A percentile compares a stretch with the other conserved stretches of the same genome.
Conservation (phyloP, 2,113 vertebrate species). For the Cheilinus undulatus region DNA sequence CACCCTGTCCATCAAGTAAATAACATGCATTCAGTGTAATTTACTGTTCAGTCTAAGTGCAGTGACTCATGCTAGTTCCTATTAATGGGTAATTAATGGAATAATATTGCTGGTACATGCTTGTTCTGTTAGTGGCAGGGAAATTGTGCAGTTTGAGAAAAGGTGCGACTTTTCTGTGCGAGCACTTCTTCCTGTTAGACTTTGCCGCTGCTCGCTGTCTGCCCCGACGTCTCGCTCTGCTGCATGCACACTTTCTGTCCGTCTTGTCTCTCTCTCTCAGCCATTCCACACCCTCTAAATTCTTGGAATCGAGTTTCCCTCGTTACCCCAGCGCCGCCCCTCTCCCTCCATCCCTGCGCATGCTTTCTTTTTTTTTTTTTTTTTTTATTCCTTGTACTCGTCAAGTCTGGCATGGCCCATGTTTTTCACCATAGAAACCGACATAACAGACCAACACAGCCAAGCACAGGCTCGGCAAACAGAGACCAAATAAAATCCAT, state of each 20-base stretch:
- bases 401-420: conserved; percentile 81
- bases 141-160: background rate
- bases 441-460: conserved; percentile 87
- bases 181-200: background rate
- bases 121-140: background rate
- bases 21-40: background rate
- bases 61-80: background rate
- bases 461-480: conserved; percentile 86
- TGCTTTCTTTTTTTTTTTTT: conserved; percentile 21
- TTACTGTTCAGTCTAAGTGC: background rate
- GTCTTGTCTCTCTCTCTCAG: conserved; percentile 46
- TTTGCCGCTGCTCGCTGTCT: background rate
- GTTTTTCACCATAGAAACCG: conserved; percentile 92
- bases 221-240: conserved; percentile 21
- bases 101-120: background rate
- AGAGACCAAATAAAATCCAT: conserved; percentile 82
- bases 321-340: background rate
- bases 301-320: conserved; percentile 77
- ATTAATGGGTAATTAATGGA: background rate
- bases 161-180: background rate
- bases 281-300: conserved; percentile 76
- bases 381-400: conserved; percentile 77
- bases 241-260: conserved; percentile 40
- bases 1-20: conserved; percentile 2
- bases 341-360: conserved; percentile 40